These are phyloP conservation scores for Brachyptera risi DNA, from an alignment of 2,888 invertebrate genomes.

Conservation along the genomic window DNA sequence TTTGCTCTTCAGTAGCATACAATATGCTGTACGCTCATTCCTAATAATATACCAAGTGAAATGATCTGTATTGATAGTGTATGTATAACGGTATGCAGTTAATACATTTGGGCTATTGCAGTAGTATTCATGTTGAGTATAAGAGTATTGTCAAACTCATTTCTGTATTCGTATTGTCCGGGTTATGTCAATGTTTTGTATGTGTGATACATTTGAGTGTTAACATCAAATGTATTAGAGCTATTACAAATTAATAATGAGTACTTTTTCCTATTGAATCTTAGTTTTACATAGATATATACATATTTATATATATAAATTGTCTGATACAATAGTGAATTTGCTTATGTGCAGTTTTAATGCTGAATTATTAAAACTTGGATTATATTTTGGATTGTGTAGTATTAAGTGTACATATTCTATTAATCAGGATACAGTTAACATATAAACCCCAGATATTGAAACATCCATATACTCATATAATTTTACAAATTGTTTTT, in stretches of 20 bases:
- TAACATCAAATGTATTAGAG: slow-evolving; percentile 31
- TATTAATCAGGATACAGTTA: too few relatives aligned
- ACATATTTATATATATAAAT: slow-evolving; percentile 27
- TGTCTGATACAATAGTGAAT: slow-evolving; percentile 19
- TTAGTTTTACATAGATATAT: slow-evolving; percentile 24
- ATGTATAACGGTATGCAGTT: slow-evolving; percentile 21
- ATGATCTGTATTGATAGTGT: slow-evolving; percentile 14
- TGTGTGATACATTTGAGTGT: slow-evolving; percentile 31
- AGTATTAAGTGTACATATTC: neutral
- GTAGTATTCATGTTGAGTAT: slow-evolving; percentile 2
- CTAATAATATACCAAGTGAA: too few relatives aligned
- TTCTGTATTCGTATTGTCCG: slow-evolving; percentile 21
- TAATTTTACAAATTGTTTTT: too few relatives aligned
- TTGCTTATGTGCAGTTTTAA: slow-evolving; percentile 17
- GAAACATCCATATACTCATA: too few relatives aligned
- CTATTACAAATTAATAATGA: slow-evolving; percentile 31
- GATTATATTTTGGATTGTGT: neutral
- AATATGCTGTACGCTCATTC: too few relatives aligned
- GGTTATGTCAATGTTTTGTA: slow-evolving; percentile 27
- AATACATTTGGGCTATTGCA: slow-evolving; percentile 33
- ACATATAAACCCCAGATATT: too few relatives aligned
- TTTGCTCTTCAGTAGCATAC: too few relatives aligned
- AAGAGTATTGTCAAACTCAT: slow-evolving; percentile 21
- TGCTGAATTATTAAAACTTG: neutral
- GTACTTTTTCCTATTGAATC: slow-evolving; percentile 12